These are phyloP conservation scores for Arctocebus calabarensis DNA, from an alignment of 2,797 vertebrate genomes.

Conservation along the genomic window DNA sequence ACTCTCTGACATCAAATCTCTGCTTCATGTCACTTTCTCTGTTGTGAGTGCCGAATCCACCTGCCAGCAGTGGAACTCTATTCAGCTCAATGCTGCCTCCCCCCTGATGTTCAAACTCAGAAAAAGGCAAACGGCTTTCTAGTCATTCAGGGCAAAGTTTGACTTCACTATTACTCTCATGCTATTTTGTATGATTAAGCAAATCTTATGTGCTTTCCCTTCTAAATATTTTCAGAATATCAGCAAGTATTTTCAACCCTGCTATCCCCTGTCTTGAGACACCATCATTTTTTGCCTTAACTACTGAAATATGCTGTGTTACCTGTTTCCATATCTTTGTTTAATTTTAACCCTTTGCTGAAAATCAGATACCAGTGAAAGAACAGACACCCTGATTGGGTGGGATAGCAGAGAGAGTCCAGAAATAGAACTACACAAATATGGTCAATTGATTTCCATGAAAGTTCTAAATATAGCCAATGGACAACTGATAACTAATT, in stretches of 20 bases:
- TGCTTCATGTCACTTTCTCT: not conserved
- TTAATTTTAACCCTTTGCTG: not conserved
- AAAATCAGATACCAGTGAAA: not conserved
- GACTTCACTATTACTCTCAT: not conserved
- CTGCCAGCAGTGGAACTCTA: not conserved
- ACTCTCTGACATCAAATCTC: not conserved
- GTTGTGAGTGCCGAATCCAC: not conserved
- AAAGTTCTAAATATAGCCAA: not conserved
- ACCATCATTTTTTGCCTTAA: not conserved
- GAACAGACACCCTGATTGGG: not conserved
- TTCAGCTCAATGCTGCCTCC: not conserved
- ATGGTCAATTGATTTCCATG: not conserved
- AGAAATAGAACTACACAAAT: not conserved
- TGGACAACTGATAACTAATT: not conserved
- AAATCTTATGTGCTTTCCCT: not conserved
- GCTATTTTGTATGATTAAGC: not conserved
- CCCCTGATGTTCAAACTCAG: not conserved
- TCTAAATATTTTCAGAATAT: conserved; percentile 38
- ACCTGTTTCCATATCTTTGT: not conserved
- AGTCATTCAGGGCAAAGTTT: not conserved
- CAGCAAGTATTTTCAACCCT: not conserved
- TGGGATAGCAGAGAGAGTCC: not conserved
- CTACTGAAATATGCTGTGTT: not conserved
- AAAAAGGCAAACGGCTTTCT: not conserved
- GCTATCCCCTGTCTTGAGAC: not conserved